Conservation (phyloP, 2,113 vertebrate genomes). For the Grammomys surdaster region DNA sequence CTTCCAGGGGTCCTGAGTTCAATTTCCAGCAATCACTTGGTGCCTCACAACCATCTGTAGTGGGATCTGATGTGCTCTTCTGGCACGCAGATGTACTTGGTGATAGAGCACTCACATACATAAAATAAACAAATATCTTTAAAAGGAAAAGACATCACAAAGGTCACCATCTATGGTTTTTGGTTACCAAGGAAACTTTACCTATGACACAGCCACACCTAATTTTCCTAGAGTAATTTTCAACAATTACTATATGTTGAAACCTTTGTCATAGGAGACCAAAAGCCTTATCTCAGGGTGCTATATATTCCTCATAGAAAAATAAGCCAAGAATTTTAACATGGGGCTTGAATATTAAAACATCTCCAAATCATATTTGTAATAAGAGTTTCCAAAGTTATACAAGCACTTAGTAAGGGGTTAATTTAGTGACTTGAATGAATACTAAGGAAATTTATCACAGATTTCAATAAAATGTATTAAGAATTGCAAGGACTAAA, state of each 20-base stretch:
- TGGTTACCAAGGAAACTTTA: neutral
- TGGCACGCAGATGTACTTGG: too few species aligned
- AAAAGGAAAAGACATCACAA: constrained; percentile 34
- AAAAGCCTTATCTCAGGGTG: neutral
- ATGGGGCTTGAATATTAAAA: neutral
- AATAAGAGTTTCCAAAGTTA: neutral
- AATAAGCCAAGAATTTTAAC: constrained; percentile 14
- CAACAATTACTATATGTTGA: constrained; percentile 43
- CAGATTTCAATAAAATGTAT: neutral
- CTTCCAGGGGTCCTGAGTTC: too few species aligned
- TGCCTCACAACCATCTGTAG: too few species aligned
- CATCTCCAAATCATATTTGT: neutral
- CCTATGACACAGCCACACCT: neutral
- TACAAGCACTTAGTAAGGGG: neutral
- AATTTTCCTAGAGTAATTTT: constrained; percentile 56
- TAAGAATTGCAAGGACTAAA: constrained; percentile 10
- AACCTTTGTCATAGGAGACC: neutral
- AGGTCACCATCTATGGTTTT: neutral
- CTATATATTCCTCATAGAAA: constrained; percentile 11
- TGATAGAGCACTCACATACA: too few species aligned
- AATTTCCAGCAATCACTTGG: too few species aligned
- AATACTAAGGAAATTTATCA: neutral
- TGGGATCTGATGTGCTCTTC: too few species aligned
- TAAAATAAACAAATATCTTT: too few species aligned
- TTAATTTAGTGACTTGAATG: neutral